Evolutionary conservation across 2,888 invertebrate species (phyloP).

Genomic region (Lymantria dispar): DNA sequence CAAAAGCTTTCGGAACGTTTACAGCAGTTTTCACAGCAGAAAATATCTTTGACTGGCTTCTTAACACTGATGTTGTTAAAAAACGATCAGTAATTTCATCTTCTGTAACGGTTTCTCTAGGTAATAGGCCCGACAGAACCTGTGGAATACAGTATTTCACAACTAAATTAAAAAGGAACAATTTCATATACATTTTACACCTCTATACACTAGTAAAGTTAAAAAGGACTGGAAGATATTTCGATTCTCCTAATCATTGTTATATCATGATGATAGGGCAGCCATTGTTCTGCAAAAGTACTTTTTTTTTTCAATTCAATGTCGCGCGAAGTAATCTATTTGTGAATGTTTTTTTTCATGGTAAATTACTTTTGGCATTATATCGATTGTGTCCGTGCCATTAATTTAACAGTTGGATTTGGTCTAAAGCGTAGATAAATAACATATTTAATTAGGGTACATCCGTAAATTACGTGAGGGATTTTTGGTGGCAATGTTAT

Average conservation of each 20-base stretch:
- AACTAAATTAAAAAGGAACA: background rate
- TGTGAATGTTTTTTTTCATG: too few relatives aligned
- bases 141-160: background rate
- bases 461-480: too few relatives aligned
- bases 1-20: background rate
- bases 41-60: background rate
- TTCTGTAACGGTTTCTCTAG: background rate
- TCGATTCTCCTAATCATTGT: background rate
- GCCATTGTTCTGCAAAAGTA: background rate
- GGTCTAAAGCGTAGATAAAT: too few relatives aligned
- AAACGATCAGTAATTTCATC: background rate
- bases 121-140: background rate
- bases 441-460: too few relatives aligned
- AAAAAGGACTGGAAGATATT: background rate
- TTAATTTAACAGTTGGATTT: too few relatives aligned
- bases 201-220: background rate
- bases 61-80: background rate
- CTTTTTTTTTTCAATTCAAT: too few relatives aligned
- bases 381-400: too few relatives aligned
- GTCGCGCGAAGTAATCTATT: too few relatives aligned
- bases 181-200: background rate
- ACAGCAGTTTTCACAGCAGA: background rate
- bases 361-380: too few relatives aligned
- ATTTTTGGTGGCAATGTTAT: too few relatives aligned
- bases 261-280: background rate